Base-by-base conservation (phyloP, 2,888 invertebrate genomes). In the Drosophila lacicola region DNA sequence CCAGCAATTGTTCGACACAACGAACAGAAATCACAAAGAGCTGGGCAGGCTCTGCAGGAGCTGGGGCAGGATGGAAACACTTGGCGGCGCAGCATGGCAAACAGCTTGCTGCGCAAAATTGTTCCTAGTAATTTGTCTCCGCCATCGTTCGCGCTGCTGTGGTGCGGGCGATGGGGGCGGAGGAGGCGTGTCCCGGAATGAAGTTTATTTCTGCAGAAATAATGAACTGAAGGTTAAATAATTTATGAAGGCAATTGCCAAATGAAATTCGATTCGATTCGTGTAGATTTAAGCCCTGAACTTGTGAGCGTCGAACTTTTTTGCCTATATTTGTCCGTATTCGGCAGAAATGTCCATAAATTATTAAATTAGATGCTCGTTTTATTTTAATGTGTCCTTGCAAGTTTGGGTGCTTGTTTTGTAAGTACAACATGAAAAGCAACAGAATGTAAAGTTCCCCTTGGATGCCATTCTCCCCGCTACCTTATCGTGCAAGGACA, bases 231-330 rank as follows among this genome's bases (percentile, higher is more conserved):
- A 69, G 47, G 62, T 55, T 68, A 67, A 71, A 71, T 81, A 81
- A 81, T 81, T 81, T 81, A 83, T 83, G 74, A 75, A 75, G 70
- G 72, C 84, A 81, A 81, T 81, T 81, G 72, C 65, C 61, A 73
- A 80, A 80, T 82, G 80, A 55, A 73, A 73, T 76, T 58, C 53
- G 46, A 21, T 78, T 64, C 75, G 67, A 64, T 74, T 61, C 60
- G n/a, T 53, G 45, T 50, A 10, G 54, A 47, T 60, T 55, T 68
- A 42, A 54, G 21, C 64, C 62, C 19, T 46, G 56, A 63, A 47
- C 56, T 60, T 47, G 14, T 29, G 34, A 54, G 36, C 17, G 17
- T 4, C 10, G 10, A 42, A 34, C 10, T 25, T 33, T 36, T 34
- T 10, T 4, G 17, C 8, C 21, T 4, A 13, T 3, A 0, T 41